Conservation (phyloP, 2,888 invertebrate species). For the Ennomos erosarius region DNA sequence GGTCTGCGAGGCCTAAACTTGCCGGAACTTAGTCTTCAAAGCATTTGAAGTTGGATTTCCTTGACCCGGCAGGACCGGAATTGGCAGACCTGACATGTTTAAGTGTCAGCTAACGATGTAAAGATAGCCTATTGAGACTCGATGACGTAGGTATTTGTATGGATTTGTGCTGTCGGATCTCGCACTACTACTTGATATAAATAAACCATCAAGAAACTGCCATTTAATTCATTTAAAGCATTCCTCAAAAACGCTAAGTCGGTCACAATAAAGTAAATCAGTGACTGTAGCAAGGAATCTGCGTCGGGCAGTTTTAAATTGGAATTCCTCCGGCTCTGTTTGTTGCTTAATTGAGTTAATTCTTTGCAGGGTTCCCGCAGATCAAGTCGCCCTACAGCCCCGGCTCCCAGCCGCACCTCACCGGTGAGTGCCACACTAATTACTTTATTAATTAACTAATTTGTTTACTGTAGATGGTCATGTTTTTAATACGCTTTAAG, state of each 20-base stretch:
- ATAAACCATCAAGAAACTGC: constrained; percentile 1
- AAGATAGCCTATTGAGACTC: too few species aligned
- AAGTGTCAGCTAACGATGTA: too few species aligned
- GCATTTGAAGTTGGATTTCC: too few species aligned
- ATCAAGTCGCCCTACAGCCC: constrained; percentile 88
- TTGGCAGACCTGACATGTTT: too few species aligned
- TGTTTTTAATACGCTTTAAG: too few species aligned
- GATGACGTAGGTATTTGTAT: too few species aligned
- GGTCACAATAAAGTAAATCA: constrained; percentile 32
- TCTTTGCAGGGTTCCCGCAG: constrained; percentile 86
- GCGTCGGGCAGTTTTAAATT: constrained; percentile 55
- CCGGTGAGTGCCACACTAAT: constrained; percentile 73
- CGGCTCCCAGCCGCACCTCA: constrained; percentile 84
- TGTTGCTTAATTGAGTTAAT: constrained; percentile 60
- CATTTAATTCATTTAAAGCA: background rate
- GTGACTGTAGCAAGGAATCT: background rate
- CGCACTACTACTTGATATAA: too few species aligned
- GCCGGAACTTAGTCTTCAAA: too few species aligned
- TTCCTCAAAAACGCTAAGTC: constrained; percentile 18
- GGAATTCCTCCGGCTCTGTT: constrained; percentile 60
- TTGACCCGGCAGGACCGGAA: too few species aligned
- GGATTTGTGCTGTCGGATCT: too few species aligned
- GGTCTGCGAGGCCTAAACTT: too few species aligned
- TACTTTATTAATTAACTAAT: background rate
- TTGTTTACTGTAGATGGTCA: too few species aligned